phyloP scores from a whole-genome alignment of 37 sponge, comb jelly and placozoan genomes.

The Spongia lamella region DNA sequence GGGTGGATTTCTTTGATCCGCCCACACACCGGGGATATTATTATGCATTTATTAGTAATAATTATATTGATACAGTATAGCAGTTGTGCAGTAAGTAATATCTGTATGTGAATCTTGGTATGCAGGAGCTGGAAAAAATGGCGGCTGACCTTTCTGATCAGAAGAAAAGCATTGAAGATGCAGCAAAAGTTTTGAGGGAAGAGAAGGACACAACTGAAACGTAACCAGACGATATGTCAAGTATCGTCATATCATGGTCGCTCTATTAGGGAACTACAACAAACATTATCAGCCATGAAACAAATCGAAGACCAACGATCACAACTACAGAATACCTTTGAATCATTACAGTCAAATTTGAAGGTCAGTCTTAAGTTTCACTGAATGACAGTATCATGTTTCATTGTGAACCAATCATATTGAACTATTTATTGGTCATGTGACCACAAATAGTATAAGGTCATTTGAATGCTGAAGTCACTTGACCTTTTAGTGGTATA shows the following conservation, averaged over 20 bases:
- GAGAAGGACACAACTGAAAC: constrained; percentile 77
- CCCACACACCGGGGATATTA: too few species aligned
- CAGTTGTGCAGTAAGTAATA: too few species aligned
- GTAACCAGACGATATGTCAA: constrained; percentile 41
- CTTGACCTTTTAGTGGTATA: background rate
- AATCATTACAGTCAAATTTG: constrained; percentile 41
- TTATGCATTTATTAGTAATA: too few species aligned
- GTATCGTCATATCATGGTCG: background rate
- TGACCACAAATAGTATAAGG: background rate
- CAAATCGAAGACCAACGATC: constrained; percentile 80
- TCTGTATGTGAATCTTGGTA: too few species aligned
- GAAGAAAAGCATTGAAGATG: constrained; percentile 69
- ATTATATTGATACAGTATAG: too few species aligned
- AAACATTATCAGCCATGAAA: constrained; percentile 69
- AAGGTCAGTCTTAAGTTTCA: too few species aligned
- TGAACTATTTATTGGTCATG: background rate
- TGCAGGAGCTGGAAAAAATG: constrained; percentile 69
- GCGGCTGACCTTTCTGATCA: constrained; percentile 75
- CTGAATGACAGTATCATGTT: too few species aligned
- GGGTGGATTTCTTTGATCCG: too few species aligned
- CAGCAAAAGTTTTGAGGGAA: constrained; percentile 65
- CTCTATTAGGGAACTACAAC: constrained; percentile 74
- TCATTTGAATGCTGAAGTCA: background rate
- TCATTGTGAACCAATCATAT: too few species aligned
- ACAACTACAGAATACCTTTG: constrained; percentile 33